Evolutionary conservation across 1,140 invertebrate species (phyloP), one percentile per base, ranked within the genome.

Genomic region (Diorhabda sublineata): DNA sequence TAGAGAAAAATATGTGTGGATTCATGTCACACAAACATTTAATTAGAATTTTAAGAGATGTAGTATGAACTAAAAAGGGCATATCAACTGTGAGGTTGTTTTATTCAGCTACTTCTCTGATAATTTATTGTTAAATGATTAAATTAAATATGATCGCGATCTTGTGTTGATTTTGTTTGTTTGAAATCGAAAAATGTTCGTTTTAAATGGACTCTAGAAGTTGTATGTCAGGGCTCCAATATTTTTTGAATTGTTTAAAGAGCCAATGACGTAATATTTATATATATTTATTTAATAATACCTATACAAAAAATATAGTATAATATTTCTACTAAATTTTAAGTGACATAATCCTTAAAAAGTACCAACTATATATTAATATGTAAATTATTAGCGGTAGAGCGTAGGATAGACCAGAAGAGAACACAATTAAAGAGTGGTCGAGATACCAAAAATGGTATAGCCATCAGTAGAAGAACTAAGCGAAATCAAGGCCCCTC

Each of bases 341-440:
- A 86, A 86, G 84, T 83, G 82, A 85, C 84, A 85, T 86, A 86
- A 86, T 86, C 84, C 70, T 85, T 86, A 84, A 77, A 84, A 86
- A 81, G 85, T 87, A 87, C 86, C 86, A 87, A 86, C 71, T 85
- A 85, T 85, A 84, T 84, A 78, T 74, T 79, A 79, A 77, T 73
- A 72, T 79, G 76, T 79, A 78, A 76, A 78, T 76, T 76, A 69
- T 59, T 77, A 77, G 73, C 47, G 65, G 70, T 77, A 76, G 73
- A 26, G 26, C 65, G 64, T 77, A 77, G 76, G 72, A 64, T 77
- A 77, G 75, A 68, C 59, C 69, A 72, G 26, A 70, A 74, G 44
- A 45, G 56, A 57, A 64, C 45, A 64, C 43, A 61, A 63, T n/a
- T 42, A 59, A 67, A 64, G 70, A 73, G 63, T 72, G 74, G 73